Evolutionary conservation across 2,113 vertebrate species (phyloP), one percentile per base, ranked within the genome.

Genomic region (Gambusia affinis): DNA sequence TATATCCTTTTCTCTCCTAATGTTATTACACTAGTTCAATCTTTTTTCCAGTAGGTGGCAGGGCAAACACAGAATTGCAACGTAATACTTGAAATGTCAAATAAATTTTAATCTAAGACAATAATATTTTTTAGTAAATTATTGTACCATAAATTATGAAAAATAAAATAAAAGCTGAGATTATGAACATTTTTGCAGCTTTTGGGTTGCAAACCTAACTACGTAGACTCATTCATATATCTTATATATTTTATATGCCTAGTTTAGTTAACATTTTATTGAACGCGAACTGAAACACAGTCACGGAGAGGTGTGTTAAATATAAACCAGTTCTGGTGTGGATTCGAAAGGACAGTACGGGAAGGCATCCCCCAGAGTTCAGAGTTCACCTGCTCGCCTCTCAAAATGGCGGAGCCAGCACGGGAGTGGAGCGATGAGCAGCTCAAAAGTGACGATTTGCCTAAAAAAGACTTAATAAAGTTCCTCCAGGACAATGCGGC

Each of bases 381-480:
- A 92, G 78, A 90, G 84, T 85, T 92, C 76, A 84, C 0, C 8
- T 70, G 85, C 67, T 79, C 72, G 75, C 66, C 70, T 79, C 75
- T 82, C 81, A 93, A 94, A 95, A 96, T 96, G 94, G 93, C 96
- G 63, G 89, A 94, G 14, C 95, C 94, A 3, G 87, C 88, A 75
- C 95, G 95, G 75, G 95, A 95, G 35, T 98, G 97, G 97, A 97
- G 92, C 86, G 90, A 94, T 0, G 96, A 97, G 92, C 95, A 98
- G 92, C 95, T 98, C 69, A 96, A 95, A 86, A 96, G 94, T 90
- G 97, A 98, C 7, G 95, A 96, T 84, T 90, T 99, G 44, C 91
- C 96, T 33, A 99, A 99, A 93, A 97, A 97, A 88, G 97, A 98
- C 47, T 84, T 99, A 19, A 97, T 98, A 89, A 96, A 94, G 80